Percentiles rank a stretch among this genome's conserved stretches.
phyloP scores from a whole-genome alignment of 2,888 invertebrate species.

The Caenorhabditis imperialis region DNA sequence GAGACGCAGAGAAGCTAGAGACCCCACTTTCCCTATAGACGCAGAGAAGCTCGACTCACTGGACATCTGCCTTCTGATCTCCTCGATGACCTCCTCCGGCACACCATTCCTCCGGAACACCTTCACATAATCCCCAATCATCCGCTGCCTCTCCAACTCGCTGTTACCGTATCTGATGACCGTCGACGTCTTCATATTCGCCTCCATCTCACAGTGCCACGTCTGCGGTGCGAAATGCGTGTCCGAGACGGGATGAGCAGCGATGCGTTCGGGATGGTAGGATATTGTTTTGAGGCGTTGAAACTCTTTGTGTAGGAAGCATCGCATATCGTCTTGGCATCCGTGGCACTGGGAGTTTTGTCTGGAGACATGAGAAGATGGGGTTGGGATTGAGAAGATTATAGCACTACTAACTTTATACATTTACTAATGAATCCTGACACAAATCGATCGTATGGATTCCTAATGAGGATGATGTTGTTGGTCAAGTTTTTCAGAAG shows the following conservation, averaged over 20 bases:
- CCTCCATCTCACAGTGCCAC: conserved; percentile 40
- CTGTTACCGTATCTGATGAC: conserved; percentile 17
- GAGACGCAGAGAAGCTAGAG: no score
- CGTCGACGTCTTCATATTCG: conserved; percentile 23
- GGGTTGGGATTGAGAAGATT: no score
- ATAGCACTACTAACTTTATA: conserved; percentile 27
- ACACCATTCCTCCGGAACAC: conserved; percentile 24
- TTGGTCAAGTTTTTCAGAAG: conserved; percentile 15
- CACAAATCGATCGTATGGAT: conserved; percentile 41
- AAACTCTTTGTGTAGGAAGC: conserved; percentile 30
- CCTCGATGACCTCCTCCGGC: conserved; percentile 14
- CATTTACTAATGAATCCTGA: conserved; percentile 46
- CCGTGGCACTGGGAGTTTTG: conserved; percentile 21
- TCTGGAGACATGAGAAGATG: no score
- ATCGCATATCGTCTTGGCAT: conserved; percentile 25
- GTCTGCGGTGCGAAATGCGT: conserved; percentile 35
- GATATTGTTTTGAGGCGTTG: conserved; percentile 26
- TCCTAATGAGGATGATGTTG: conserved; percentile 21
- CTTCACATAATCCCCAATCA: conserved; percentile 24
- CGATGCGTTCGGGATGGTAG: no score
- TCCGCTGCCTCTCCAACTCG: conserved; percentile 12
- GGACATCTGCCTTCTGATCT: conserved; percentile 14
- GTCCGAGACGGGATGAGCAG: conserved; percentile 18
- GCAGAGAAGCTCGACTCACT: no score
- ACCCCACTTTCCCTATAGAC: neutral